Percentiles rank a stretch among this genome's conserved stretches.
These are phyloP conservation scores for Falcaria lacertinaria DNA, from an alignment of 2,888 invertebrate genomes.

Conservation along the genomic window DNA sequence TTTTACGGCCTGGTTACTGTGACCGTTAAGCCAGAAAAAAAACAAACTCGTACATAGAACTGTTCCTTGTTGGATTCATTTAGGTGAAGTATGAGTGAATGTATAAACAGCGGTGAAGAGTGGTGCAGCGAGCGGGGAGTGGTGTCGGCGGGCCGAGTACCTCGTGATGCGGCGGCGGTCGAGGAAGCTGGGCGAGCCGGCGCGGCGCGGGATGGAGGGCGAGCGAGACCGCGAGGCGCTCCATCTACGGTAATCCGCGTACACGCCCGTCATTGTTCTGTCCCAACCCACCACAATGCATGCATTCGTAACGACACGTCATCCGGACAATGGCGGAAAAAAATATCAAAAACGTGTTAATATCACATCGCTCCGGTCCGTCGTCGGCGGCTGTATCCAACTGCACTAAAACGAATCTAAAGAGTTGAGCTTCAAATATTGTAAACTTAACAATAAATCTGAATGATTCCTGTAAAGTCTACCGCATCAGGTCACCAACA, in stretches of 20 bases:
- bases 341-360: conserved; percentile 25
- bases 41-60: too few relatives aligned
- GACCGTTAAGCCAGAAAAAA: too few relatives aligned
- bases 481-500: too few relatives aligned
- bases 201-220: conserved; percentile 94
- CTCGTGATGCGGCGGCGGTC: conserved; percentile 96
- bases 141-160: conserved; percentile 73
- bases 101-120: neutral
- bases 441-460: too few relatives aligned
- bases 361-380: too few relatives aligned
- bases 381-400: too few relatives aligned
- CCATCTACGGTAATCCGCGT: conserved; percentile 76
- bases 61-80: too few relatives aligned
- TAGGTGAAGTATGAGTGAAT: neutral
- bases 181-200: conserved; percentile 96
- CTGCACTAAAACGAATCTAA: too few relatives aligned
- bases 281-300: conserved; percentile 21
- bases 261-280: conserved; percentile 77
- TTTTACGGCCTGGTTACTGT: too few relatives aligned
- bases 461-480: too few relatives aligned
- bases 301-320: conserved; percentile 21
- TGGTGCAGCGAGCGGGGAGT: neutral
- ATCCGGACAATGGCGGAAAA: conserved; percentile 19
- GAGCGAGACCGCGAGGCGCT: conserved; percentile 75
- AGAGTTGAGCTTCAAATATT: too few relatives aligned